Base-by-base conservation (phyloP, 2,888 invertebrate genomes). In the Argyresthia goedartella region DNA sequence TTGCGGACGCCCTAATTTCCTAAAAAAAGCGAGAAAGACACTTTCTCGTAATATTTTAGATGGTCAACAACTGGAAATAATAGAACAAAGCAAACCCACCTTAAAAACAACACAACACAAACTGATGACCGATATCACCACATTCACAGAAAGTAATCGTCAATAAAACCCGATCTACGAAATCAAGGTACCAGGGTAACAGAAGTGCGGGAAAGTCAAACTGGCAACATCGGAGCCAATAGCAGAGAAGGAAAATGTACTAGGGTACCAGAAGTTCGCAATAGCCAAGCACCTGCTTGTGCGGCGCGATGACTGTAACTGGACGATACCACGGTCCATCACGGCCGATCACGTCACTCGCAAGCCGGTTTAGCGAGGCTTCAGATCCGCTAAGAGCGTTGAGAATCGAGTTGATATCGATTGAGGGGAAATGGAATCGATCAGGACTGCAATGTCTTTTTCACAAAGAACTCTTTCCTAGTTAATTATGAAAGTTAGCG, bases 231-330 rank as follows among this genome's bases (percentile, higher is more conserved):
- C 25, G 25, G 25, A 4, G 3, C 2, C 25, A 4, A 25, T 4
- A 25, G 3, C 25, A 25, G 25, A 4, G 25, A 25, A 2, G 25
- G 25, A 25, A 25, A 25, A 25, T 25, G 25, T 25, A 25, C 25
- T 25, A 25, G 25, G 25, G 25, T 25, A 6, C 2, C 25, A 25
- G 25, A 25, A 4, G 6, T 25, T 4, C 25, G 25, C 25, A 25
- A 25, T 6, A 65, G 65, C 65, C 75, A 69, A 66, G 73, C 84
- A 84, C 84, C 81, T 82, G 82, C 75, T 79, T 64, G 74, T 71
- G 73, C 78, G 82, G 73, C 78, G 82, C 76, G 79, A 76, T 70
- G 71, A 75, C 65, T 78, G 76, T 71, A 77, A 85, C 85, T 85
- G 84, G 75, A 76, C 50, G 65, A 68, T 65, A 60, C 62, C 65